These are phyloP conservation scores for Mesitornis unicolor DNA, from an alignment of 2,113 vertebrate genomes.

Conservation along the genomic window DNA sequence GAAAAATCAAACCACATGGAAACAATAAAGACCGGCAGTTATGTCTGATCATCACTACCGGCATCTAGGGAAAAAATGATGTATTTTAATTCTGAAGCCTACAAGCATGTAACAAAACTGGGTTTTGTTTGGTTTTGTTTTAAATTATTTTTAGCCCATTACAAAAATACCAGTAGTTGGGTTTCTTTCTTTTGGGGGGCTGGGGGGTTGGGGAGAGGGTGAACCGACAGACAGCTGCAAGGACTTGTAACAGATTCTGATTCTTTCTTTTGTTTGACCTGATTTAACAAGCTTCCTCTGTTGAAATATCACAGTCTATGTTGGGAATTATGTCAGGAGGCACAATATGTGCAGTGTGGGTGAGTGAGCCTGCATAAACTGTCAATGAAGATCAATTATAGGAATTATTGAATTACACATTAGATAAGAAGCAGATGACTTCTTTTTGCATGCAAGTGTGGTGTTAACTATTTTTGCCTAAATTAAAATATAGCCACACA, in stretches of 20 bases:
- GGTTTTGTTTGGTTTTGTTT: too few relatives aligned
- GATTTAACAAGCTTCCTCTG: slow-evolving; percentile 57
- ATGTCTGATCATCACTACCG: neutral
- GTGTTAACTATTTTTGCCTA: slow-evolving; percentile 26
- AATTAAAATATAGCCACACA: slow-evolving; percentile 14
- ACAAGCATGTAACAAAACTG: neutral
- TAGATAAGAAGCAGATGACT: slow-evolving; percentile 60
- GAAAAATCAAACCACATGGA: neutral
- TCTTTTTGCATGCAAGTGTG: neutral
- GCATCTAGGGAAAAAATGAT: neutral
- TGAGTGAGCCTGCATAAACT: slow-evolving; percentile 60
- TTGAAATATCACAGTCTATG: slow-evolving; percentile 60
- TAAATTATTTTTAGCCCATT: neutral
- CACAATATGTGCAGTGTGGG: slow-evolving; percentile 61
- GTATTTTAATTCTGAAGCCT: neutral
- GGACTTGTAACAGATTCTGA: slow-evolving; percentile 5
- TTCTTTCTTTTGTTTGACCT: slow-evolving; percentile 57
- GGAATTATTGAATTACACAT: slow-evolving; percentile 59
- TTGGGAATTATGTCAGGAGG: slow-evolving; percentile 65
- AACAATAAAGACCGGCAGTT: slow-evolving; percentile 10
- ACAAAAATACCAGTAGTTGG: neutral
- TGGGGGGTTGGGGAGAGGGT: neutral
- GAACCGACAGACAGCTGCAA: slow-evolving; percentile 33
- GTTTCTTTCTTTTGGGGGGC: too few relatives aligned
- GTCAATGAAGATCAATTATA: slow-evolving; percentile 64